A percentile compares a stretch with the other conserved stretches of the same genome.
These are phyloP conservation scores for Drosophila picticornis DNA, from an alignment of 2,888 invertebrate genomes.

Conservation along the genomic window DNA sequence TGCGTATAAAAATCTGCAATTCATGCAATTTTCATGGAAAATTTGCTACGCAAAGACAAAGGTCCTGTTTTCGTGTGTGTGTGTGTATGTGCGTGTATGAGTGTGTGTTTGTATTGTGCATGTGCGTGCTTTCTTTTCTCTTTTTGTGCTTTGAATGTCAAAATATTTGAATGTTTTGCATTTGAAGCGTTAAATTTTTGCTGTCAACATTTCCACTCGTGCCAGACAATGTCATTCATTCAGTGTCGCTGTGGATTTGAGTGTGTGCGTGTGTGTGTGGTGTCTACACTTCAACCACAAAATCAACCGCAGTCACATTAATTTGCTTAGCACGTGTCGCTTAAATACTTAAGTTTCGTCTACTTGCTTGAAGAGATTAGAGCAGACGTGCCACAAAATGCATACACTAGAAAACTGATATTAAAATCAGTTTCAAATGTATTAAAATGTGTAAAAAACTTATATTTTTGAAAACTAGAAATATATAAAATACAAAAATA, in stretches of 20 bases:
- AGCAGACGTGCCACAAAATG: conserved; percentile 38
- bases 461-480: not conserved
- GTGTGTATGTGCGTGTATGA: conserved; percentile 11
- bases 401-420: not conserved
- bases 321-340: conserved; percentile 71
- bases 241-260: conserved; percentile 7
- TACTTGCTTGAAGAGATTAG: conserved; percentile 62
- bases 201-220: conserved; percentile 70
- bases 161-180: conserved; percentile 79
- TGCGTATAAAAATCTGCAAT: conserved; percentile 80
- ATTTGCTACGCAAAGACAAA: conserved; percentile 66
- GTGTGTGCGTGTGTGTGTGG: not conserved
- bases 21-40: conserved; percentile 82
- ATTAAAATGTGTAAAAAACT: not conserved
- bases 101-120: conserved; percentile 1
- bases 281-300: conserved; percentile 10
- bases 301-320: conserved; percentile 48
- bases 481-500: not conserved
- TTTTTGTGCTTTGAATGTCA: conserved; percentile 74
- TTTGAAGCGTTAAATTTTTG: conserved; percentile 80
- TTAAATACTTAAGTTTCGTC: conserved; percentile 48
- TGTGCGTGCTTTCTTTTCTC: conserved; percentile 9
- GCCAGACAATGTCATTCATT: conserved; percentile 41
- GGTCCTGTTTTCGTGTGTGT: conserved; percentile 2
- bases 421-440: not conserved